Percentiles rank a stretch among this genome's conserved stretches.
Evolutionary conservation across 2,113 vertebrate species (phyloP).

Genomic region (Glareola pratincola): DNA sequence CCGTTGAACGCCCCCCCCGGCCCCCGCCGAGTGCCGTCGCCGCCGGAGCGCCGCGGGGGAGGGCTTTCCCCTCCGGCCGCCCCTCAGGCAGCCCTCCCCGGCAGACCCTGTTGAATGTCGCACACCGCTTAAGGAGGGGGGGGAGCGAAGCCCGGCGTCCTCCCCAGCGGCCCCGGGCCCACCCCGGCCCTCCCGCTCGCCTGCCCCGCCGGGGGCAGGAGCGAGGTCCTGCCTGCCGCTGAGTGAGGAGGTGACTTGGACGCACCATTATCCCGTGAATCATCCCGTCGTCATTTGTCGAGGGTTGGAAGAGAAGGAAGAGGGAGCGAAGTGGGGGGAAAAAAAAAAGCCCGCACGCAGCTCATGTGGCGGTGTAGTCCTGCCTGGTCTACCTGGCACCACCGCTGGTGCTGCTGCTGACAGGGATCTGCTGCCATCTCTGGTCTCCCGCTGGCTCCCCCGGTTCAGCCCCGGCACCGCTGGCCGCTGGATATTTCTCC

Average conservation of each 20-base stretch:
- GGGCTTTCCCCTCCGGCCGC: not conserved
- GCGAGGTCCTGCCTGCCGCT: not conserved
- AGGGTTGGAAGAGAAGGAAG: slow-evolving; percentile 60
- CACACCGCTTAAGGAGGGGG: not conserved
- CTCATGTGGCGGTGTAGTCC: slow-evolving; percentile 71
- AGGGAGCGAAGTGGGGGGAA: slow-evolving; percentile 4
- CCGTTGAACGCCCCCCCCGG: slow-evolving; percentile 29
- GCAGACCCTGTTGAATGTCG: slow-evolving; percentile 7
- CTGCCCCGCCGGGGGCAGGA: not conserved
- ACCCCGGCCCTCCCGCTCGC: not conserved
- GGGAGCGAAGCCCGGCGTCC: not conserved
- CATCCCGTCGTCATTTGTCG: slow-evolving; percentile 68
- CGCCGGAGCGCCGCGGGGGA: slow-evolving; percentile 50
- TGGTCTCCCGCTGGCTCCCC: slow-evolving; percentile 35
- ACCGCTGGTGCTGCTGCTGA: slow-evolving; percentile 51
- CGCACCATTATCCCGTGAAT: slow-evolving; percentile 74
- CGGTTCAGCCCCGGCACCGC: not conserved
- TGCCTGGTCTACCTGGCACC: slow-evolving; percentile 71
- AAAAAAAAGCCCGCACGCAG: slow-evolving; percentile 53
- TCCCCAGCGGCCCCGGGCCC: not conserved
- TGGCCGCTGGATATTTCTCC: slow-evolving; percentile 29
- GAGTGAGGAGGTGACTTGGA: slow-evolving; percentile 72
- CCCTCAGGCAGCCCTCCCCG: not conserved
- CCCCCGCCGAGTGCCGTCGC: slow-evolving; percentile 12
- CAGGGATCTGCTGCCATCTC: slow-evolving; percentile 53